These are phyloP conservation scores for Hipposideros armiger DNA, from an alignment of 2,113 vertebrate species.

Conservation along the genomic window DNA sequence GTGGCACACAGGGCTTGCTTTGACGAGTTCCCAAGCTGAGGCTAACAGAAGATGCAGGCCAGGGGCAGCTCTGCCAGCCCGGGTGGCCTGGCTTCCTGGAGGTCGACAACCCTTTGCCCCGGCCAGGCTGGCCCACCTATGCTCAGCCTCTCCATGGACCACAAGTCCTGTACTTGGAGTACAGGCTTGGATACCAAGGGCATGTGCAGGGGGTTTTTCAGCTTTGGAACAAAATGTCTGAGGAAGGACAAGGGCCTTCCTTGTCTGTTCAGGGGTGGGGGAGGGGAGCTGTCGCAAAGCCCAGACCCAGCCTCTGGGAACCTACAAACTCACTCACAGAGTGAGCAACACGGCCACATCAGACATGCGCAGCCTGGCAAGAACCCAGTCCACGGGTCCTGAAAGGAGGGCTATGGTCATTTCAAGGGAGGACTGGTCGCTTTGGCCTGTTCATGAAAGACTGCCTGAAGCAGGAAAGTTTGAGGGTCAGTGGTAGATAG, in stretches of 20 bases:
- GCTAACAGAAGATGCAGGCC: neutral
- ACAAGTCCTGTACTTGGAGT: neutral
- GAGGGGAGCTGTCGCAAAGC: neutral
- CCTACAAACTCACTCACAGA: neutral
- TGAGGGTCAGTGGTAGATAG: neutral
- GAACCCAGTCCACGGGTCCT: rapidly evolving
- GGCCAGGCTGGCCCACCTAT: neutral
- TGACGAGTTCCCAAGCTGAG: rapidly evolving
- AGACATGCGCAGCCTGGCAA: neutral
- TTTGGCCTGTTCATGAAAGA: neutral
- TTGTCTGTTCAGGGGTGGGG: conserved; percentile 6
- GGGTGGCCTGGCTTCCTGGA: neutral
- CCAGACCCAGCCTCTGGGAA: conserved; percentile 32
- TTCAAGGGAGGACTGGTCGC: no score
- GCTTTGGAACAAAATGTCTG: conserved; percentile 47
- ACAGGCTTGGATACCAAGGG: neutral
- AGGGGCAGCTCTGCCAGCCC: neutral
- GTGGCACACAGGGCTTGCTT: neutral
- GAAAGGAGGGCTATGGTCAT: neutral
- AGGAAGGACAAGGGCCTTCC: conserved; percentile 42
- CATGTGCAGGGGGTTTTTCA: neutral
- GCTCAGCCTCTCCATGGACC: neutral
- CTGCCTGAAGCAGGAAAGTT: neutral
- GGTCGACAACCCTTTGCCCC: neutral
- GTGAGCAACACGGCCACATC: rapidly evolving